Percentiles rank a stretch among this genome's conserved stretches.
phyloP scores from a whole-genome alignment of 2,888 invertebrate species.

The Philereme transversata region DNA sequence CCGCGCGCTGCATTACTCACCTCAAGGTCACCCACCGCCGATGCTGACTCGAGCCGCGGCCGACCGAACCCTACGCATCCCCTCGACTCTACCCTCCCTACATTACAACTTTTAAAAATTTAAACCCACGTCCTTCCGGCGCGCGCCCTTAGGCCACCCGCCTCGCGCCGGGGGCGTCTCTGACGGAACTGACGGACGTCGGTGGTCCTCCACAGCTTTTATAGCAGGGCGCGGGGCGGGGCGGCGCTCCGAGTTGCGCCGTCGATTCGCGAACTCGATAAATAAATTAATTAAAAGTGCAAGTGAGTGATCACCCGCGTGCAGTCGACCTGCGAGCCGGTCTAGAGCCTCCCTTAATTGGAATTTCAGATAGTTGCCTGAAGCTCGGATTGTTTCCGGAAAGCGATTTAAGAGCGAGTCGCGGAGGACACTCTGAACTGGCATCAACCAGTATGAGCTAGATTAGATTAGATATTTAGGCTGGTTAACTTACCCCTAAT shows the following conservation, averaged over 20 bases:
- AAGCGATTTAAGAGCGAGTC: slow-evolving; percentile 52
- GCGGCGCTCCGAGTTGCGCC: slow-evolving; percentile 79
- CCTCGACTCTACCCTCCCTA: slow-evolving; percentile 55
- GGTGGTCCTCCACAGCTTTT: slow-evolving; percentile 65
- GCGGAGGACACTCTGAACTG: slow-evolving; percentile 44
- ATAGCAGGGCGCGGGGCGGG: slow-evolving; percentile 75
- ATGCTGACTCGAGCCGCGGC: slow-evolving; percentile 46
- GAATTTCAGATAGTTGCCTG: slow-evolving; percentile 69
- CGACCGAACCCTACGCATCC: slow-evolving; percentile 63
- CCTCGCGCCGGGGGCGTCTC: slow-evolving; percentile 68
- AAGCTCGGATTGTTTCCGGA: slow-evolving; percentile 60
- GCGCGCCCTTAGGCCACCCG: slow-evolving; percentile 63
- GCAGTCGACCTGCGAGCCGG: slow-evolving; percentile 70
- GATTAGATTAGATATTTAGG: slow-evolving; percentile 37
- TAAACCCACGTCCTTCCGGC: slow-evolving; percentile 71
- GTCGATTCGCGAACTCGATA: slow-evolving; percentile 82
- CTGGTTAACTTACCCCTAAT: slow-evolving; percentile 52
- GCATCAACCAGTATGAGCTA: slow-evolving; percentile 44
- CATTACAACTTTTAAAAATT: slow-evolving; percentile 63
- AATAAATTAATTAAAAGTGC: slow-evolving; percentile 85
- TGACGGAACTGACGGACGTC: slow-evolving; percentile 79
- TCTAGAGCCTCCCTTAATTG: slow-evolving; percentile 75
- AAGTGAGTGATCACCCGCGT: slow-evolving; percentile 81
- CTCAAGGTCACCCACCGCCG: slow-evolving; percentile 72
- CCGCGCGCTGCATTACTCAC: slow-evolving; percentile 70